Conservation (phyloP, 2,888 invertebrate species). For the Acanthoscelides obtectus region DNA sequence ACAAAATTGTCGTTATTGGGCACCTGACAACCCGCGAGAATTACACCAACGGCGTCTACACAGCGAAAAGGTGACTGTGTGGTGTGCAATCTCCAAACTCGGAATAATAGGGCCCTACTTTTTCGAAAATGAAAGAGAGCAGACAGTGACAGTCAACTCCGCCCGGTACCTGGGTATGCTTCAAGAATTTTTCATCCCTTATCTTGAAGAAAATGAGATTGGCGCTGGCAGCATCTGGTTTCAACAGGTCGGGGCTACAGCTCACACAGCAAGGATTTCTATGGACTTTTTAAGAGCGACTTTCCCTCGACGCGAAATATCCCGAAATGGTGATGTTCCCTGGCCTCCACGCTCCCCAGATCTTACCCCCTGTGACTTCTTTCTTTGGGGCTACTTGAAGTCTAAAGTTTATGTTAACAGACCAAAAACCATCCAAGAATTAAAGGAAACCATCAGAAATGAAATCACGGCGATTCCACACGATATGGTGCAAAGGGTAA, state of each 20-base stretch:
- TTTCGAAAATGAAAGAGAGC: not conserved
- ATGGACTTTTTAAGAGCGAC: slow-evolving; percentile 4
- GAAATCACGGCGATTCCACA: too few species aligned
- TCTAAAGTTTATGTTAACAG: too few species aligned
- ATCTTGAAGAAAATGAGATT: not conserved
- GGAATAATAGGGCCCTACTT: slow-evolving; percentile 4
- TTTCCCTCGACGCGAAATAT: slow-evolving; percentile 2
- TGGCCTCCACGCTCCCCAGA: too few species aligned
- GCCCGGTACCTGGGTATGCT: too few species aligned
- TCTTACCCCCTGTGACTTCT: too few species aligned
- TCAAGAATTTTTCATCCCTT: not conserved
- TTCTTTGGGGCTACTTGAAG: too few species aligned
- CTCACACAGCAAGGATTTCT: not conserved
- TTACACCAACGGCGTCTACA: slow-evolving; percentile 1
- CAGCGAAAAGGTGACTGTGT: slow-evolving; percentile 5
- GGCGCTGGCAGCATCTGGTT: not conserved
- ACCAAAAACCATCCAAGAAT: too few species aligned
- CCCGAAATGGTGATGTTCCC: too few species aligned
- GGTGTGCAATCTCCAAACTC: slow-evolving; percentile 3
- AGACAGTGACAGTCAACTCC: slow-evolving; percentile 3
- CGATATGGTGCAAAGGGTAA: too few species aligned
- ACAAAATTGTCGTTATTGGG: not conserved
- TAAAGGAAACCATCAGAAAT: too few species aligned
- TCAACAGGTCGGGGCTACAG: too few species aligned
- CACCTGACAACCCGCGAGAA: too few species aligned